These are phyloP conservation scores for Gryon sp. DNA, from an alignment of 1,140 invertebrate genomes.

Conservation along the genomic window DNA sequence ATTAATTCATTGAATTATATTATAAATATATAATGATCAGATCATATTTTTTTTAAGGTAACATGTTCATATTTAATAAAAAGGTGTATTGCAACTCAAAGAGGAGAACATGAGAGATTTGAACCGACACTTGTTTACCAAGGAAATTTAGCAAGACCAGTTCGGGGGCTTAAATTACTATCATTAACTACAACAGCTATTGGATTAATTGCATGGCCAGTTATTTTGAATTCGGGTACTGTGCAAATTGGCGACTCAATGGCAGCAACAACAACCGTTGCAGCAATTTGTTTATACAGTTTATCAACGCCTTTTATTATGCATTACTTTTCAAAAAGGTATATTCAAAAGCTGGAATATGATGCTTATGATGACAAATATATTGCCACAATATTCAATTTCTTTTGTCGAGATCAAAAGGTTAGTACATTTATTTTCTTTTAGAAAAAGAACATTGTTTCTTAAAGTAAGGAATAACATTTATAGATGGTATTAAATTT, in stretches of 20 bases:
- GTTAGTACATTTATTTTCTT: slow-evolving; percentile 54
- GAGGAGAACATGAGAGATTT: neutral
- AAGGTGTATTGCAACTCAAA: slow-evolving; percentile 6
- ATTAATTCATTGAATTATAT: neutral
- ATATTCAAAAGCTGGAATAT: slow-evolving; percentile 89
- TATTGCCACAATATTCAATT: slow-evolving; percentile 84
- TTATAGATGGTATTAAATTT: too few relatives aligned
- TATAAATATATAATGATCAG: too few relatives aligned
- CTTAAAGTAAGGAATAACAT: too few relatives aligned
- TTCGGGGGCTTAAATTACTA: slow-evolving; percentile 11
- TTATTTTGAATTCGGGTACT: slow-evolving; percentile 75
- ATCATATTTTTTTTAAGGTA: slow-evolving; percentile 3
- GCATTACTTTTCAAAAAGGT: slow-evolving; percentile 91
- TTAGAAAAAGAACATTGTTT: too few relatives aligned
- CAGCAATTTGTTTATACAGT: slow-evolving; percentile 87
- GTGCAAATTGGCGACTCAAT: neutral
- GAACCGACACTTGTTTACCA: neutral
- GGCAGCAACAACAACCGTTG: neutral
- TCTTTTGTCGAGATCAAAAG: slow-evolving; percentile 79
- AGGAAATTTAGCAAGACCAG: neutral
- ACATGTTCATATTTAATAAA: slow-evolving; percentile 12
- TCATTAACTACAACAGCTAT: neutral
- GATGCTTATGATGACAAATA: slow-evolving; percentile 83
- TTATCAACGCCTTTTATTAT: slow-evolving; percentile 90
- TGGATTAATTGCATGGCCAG: slow-evolving; percentile 82